phyloP scores from a whole-genome alignment of 2,888 invertebrate genomes.

The Sabatieria punctata region DNA sequence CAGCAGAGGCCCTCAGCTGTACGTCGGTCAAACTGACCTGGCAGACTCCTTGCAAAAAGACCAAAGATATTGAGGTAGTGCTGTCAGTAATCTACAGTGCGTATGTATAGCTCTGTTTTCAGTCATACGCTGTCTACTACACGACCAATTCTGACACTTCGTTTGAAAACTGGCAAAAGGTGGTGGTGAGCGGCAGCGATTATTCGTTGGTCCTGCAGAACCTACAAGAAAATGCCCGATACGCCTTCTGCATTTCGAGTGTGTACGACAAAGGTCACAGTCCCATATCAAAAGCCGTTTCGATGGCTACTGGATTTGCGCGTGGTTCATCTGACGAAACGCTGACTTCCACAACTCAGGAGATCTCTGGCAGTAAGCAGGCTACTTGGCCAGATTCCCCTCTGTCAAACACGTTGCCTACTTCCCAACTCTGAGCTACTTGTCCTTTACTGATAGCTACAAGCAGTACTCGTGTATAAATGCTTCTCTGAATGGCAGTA shows the following conservation, averaged over 20 bases:
- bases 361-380: too few relatives aligned
- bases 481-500: too few relatives aligned
- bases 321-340: too few relatives aligned
- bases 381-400: too few relatives aligned
- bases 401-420: too few relatives aligned
- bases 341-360: too few relatives aligned
- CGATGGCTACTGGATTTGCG: background rate
- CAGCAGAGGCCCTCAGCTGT: background rate
- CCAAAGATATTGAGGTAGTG: conserved; percentile 4
- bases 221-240: background rate
- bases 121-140: conserved; percentile 12
- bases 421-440: too few relatives aligned
- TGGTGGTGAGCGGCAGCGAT: background rate
- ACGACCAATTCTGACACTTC: background rate
- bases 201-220: background rate
- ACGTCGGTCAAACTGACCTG: conserved; percentile 5
- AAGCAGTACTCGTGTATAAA: too few relatives aligned
- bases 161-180: conserved; percentile 9
- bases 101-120: background rate
- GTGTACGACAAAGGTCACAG: conserved; percentile 8
- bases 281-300: conserved; percentile 9
- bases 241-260: conserved; percentile 8
- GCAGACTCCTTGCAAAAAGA: conserved; percentile 8
- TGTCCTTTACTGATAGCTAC: too few relatives aligned
- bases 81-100: background rate